Percentiles rank a stretch among this genome's conserved stretches.
Evolutionary conservation across 2,888 invertebrate species (phyloP).

Genomic region (Chrysolina haemoptera): DNA sequence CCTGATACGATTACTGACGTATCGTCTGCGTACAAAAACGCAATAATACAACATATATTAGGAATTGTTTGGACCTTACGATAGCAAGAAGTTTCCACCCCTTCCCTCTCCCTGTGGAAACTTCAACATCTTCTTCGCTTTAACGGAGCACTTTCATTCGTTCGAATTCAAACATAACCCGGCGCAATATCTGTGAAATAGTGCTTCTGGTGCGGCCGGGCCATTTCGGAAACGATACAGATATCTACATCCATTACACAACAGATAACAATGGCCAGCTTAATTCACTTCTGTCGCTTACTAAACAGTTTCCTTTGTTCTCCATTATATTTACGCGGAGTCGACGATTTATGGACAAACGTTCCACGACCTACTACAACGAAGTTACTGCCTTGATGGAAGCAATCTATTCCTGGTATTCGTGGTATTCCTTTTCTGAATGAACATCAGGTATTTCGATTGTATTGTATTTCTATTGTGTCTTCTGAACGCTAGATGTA

Average conservation of each 20-base stretch:
- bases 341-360: conserved; percentile 57
- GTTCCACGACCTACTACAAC: conserved; percentile 31
- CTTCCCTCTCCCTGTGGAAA: not conserved
- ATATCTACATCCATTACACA: conserved; percentile 67
- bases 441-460: no score
- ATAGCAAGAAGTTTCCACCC: no score
- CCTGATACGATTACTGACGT: no score
- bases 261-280: conserved; percentile 68
- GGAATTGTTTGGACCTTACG: no score
- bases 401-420: not conserved
- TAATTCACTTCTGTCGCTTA: conserved; percentile 67
- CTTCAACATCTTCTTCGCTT: conserved; percentile 22
- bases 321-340: conserved; percentile 64
- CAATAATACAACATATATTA: not conserved
- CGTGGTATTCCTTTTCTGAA: not conserved
- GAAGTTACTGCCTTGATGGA: not conserved
- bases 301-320: conserved; percentile 68
- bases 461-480: not conserved
- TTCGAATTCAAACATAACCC: conserved; percentile 52
- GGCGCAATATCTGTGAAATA: conserved; percentile 65
- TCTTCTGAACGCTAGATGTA: no score
- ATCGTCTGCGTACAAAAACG: not conserved
- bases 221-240: conserved; percentile 63
- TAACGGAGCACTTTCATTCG: conserved; percentile 33
- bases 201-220: conserved; percentile 58